Percentiles rank a stretch among this genome's conserved stretches.
These are phyloP conservation scores for Phylloscopus trochilus DNA, from an alignment of 2,113 vertebrate species.

Conservation along the genomic window DNA sequence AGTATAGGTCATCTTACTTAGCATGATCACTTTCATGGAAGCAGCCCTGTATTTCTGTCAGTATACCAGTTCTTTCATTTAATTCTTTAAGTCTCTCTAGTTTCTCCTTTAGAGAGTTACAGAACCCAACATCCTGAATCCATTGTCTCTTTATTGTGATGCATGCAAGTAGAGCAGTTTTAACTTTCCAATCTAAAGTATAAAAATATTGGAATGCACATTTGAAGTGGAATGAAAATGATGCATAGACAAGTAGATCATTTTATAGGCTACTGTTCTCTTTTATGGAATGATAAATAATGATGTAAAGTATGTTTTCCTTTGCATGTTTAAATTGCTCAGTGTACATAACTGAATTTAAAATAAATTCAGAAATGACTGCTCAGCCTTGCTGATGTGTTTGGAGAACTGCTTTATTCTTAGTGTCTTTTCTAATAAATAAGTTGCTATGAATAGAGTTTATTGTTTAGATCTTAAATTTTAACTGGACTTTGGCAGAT, in stretches of 20 bases:
- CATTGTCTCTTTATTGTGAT: constrained; percentile 10
- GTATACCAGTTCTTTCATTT: not conserved
- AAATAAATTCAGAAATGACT: constrained; percentile 16
- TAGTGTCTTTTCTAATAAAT: constrained; percentile 11
- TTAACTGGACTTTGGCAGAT: constrained; percentile 1
- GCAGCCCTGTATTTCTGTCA: not conserved
- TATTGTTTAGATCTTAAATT: constrained; percentile 42
- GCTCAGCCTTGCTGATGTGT: not conserved
- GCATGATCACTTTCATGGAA: not conserved
- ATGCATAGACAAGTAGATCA: not conserved
- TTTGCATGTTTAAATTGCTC: constrained; percentile 29
- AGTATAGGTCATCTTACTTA: not conserved
- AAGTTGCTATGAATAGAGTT: not conserved
- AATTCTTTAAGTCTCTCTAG: not conserved
- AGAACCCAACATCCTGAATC: not conserved
- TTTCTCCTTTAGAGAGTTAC: not conserved
- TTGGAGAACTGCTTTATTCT: constrained; percentile 15
- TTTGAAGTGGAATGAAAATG: constrained; percentile 19
- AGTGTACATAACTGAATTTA: constrained; percentile 21
- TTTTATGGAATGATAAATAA: constrained; percentile 55
- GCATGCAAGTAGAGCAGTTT: not conserved
- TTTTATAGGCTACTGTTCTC: constrained; percentile 45
- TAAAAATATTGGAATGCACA: constrained; percentile 21
- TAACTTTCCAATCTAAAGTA: constrained; percentile 31
- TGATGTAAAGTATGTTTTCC: constrained; percentile 42